A percentile compares a stretch with the other conserved stretches of the same genome.
Conservation (phyloP, 2,797 vertebrate species). For the Xenopus petersii region DNA sequence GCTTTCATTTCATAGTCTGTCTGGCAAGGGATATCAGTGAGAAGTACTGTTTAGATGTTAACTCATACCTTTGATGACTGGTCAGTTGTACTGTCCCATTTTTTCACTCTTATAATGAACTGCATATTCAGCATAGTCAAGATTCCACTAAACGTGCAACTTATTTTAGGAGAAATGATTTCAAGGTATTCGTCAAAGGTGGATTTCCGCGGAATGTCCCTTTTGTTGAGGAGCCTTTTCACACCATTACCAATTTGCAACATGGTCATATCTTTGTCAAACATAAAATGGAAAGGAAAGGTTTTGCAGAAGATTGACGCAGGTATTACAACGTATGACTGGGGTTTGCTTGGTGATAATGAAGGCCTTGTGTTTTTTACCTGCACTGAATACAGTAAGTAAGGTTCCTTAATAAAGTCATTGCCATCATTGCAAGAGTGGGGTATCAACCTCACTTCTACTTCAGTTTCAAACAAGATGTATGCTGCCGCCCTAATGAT, state of each 20-base stretch:
- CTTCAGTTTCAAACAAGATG: constrained; percentile 83
- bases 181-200: constrained; percentile 87
- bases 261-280: constrained; percentile 88
- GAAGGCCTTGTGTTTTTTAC: constrained; percentile 81
- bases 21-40: too few species aligned
- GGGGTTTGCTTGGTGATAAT: constrained; percentile 83
- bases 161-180: constrained; percentile 87
- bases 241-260: constrained; percentile 91
- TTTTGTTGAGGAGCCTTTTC: constrained; percentile 79
- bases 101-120: constrained; percentile 86
- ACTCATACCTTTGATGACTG: constrained; percentile 83
- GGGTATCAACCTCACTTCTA: constrained; percentile 73
- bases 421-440: constrained; percentile 72
- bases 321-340: constrained; percentile 88
- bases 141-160: constrained; percentile 88
- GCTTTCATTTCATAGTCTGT: too few species aligned
- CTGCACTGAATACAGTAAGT: constrained; percentile 83
- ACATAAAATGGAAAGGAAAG: constrained; percentile 95
- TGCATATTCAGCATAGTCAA: constrained; percentile 96
- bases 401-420: constrained; percentile 85
- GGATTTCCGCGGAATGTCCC: constrained; percentile 79
- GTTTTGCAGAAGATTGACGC: constrained; percentile 89
- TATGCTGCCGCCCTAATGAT: constrained; percentile 89
- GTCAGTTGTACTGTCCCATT: constrained; percentile 70
- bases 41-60: too few species aligned